Conservation (phyloP, 1,140 invertebrate genomes). For the Cylas formicarius region DNA sequence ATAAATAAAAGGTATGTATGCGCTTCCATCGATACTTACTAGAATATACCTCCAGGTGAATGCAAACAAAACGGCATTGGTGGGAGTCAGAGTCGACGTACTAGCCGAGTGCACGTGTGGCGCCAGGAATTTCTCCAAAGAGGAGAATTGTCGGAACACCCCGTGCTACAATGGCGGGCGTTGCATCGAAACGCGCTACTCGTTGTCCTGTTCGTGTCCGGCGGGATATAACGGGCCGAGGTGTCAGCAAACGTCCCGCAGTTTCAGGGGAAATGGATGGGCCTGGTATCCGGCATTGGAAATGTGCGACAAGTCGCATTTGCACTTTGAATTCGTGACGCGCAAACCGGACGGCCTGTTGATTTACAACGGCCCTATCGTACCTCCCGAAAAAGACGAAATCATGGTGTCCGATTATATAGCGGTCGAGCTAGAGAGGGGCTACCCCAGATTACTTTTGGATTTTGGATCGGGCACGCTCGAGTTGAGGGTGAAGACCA, state of each 20-base stretch:
- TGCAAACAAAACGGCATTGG: conserved; percentile 90
- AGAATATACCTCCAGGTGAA: conserved; percentile 57
- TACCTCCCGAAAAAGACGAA: conserved; percentile 82
- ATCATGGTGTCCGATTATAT: conserved; percentile 88
- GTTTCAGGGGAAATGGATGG: conserved; percentile 87
- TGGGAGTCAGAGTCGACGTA: conserved; percentile 84
- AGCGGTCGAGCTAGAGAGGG: conserved; percentile 83
- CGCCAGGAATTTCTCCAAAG: conserved; percentile 81
- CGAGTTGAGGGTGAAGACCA: conserved; percentile 81
- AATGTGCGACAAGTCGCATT: conserved; percentile 91
- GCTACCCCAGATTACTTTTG: conserved; percentile 81
- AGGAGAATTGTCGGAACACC: conserved; percentile 80
- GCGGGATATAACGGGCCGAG: conserved; percentile 86
- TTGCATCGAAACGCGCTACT: conserved; percentile 82
- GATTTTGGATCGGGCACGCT: conserved; percentile 93
- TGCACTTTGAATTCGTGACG: conserved; percentile 93
- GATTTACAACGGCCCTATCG: conserved; percentile 94
- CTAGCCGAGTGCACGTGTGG: conserved; percentile 87
- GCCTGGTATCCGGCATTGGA: conserved; percentile 93
- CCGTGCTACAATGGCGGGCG: conserved; percentile 93
- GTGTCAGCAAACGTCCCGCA: conserved; percentile 91
- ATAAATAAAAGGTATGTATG: no score
- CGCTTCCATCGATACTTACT: no score
- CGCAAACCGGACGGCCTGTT: conserved; percentile 84
- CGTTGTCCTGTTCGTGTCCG: conserved; percentile 82